A percentile compares a stretch with the other conserved stretches of the same genome.
phyloP scores from a whole-genome alignment of 2,888 invertebrate genomes.

The Tromatobia lineatoria region DNA sequence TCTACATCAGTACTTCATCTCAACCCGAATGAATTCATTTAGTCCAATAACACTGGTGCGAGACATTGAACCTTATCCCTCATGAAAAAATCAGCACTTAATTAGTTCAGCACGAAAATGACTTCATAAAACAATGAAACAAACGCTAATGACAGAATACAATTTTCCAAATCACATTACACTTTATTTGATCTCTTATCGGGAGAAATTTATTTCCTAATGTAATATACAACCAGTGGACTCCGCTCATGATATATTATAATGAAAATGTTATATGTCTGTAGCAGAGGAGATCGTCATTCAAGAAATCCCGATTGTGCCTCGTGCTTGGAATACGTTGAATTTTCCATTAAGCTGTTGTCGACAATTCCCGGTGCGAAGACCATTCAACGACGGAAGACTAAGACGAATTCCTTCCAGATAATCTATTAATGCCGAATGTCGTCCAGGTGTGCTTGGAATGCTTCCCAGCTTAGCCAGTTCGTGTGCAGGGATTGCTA shows the following conservation, averaged over 20 bases:
- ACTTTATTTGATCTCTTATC: too few relatives aligned
- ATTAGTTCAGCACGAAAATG: too few relatives aligned
- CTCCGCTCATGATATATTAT: too few relatives aligned
- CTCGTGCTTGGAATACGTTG: conserved; percentile 10
- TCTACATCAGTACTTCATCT: neutral
- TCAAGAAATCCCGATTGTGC: neutral
- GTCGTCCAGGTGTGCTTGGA: conserved; percentile 78
- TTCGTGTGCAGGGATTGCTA: conserved; percentile 78
- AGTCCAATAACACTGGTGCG: too few relatives aligned
- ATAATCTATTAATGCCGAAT: conserved; percentile 80
- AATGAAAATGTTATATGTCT: neutral
- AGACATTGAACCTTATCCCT: too few relatives aligned
- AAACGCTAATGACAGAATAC: neutral
- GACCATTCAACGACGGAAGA: conserved; percentile 41
- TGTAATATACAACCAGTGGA: neutral
- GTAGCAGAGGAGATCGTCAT: neutral
- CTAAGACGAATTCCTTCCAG: conserved; percentile 72
- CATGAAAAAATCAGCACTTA: too few relatives aligned
- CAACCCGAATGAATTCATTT: neutral
- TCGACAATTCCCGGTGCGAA: conserved; percentile 8
- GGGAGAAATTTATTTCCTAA: neutral
- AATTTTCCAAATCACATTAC: too few relatives aligned
- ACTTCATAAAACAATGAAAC: too few relatives aligned
- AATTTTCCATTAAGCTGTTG: conserved; percentile 21
- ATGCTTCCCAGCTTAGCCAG: conserved; percentile 73